These are phyloP conservation scores for Wasmannia auropunctata DNA, from an alignment of 1,140 invertebrate genomes.

Conservation along the genomic window DNA sequence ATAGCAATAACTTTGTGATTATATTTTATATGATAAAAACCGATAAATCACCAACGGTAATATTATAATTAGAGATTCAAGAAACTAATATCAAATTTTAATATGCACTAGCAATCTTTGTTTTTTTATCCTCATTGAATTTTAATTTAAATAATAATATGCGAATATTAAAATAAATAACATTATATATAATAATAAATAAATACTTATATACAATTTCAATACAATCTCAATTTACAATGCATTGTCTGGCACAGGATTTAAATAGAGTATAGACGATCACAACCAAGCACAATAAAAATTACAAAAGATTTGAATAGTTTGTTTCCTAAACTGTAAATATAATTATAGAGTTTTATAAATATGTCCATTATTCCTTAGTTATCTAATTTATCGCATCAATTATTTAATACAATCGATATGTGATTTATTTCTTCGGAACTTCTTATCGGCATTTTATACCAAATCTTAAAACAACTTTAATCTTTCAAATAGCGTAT, in stretches of 20 bases:
- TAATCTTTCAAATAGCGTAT: not conserved
- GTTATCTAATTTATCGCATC: not conserved
- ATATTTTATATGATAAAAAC: not conserved
- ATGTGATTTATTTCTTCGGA: not conserved
- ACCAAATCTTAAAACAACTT: not conserved
- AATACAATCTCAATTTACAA: conserved; percentile 22
- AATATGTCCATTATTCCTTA: not conserved
- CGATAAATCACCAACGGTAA: not conserved
- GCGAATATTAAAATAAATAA: not conserved
- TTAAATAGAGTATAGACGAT: no score
- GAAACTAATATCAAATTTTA: not conserved
- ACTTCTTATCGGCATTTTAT: no score
- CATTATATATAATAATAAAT: not conserved
- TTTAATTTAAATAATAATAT: not conserved
- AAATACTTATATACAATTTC: not conserved
- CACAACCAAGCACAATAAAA: conserved; percentile 18
- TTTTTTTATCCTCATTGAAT: not conserved
- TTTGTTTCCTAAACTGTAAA: no score
- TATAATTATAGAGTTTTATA: not conserved
- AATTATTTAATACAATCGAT: not conserved
- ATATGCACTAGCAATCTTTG: not conserved
- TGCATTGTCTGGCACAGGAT: not conserved
- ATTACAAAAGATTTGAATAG: not conserved
- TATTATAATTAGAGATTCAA: not conserved
- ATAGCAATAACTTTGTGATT: not conserved